These are phyloP conservation scores for Orestias chungarensis DNA, from an alignment of 2,797 vertebrate species.

Conservation along the genomic window DNA sequence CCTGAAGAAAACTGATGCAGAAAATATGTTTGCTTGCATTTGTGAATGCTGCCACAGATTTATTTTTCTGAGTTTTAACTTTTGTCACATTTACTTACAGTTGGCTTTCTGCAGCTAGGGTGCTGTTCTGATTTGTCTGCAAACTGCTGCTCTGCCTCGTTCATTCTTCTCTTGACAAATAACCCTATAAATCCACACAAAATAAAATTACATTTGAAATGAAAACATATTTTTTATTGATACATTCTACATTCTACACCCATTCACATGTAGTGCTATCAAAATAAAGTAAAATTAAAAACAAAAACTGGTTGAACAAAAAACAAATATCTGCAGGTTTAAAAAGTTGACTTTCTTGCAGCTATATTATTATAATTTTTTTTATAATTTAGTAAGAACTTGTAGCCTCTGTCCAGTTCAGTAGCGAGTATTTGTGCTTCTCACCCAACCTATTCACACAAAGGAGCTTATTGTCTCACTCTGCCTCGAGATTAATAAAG, in stretches of 20 bases:
- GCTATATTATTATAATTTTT: background rate
- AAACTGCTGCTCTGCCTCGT: background rate
- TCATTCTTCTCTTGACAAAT: background rate
- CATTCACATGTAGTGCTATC: background rate
- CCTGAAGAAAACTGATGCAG: background rate
- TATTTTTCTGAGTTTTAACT: background rate
- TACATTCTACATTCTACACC: background rate
- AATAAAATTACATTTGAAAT: background rate
- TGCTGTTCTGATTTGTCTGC: background rate
- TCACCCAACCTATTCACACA: slow-evolving; percentile 82
- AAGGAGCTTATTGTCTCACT: slow-evolving; percentile 86
- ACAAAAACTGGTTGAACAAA: background rate
- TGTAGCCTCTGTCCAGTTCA: slow-evolving; percentile 10
- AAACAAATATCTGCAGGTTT: background rate
- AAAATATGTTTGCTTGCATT: background rate
- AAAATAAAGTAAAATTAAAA: background rate
- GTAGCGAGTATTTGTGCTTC: slow-evolving; percentile 63
- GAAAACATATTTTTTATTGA: background rate
- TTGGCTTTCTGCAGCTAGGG: background rate
- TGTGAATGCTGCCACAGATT: background rate
- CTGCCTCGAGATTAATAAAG: slow-evolving; percentile 85
- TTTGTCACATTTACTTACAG: background rate
- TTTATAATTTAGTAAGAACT: background rate
- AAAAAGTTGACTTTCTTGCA: background rate
- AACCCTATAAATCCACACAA: background rate